These are phyloP conservation scores for Calephelis virginiensis DNA, from an alignment of 1,140 invertebrate genomes.

Conservation along the genomic window DNA sequence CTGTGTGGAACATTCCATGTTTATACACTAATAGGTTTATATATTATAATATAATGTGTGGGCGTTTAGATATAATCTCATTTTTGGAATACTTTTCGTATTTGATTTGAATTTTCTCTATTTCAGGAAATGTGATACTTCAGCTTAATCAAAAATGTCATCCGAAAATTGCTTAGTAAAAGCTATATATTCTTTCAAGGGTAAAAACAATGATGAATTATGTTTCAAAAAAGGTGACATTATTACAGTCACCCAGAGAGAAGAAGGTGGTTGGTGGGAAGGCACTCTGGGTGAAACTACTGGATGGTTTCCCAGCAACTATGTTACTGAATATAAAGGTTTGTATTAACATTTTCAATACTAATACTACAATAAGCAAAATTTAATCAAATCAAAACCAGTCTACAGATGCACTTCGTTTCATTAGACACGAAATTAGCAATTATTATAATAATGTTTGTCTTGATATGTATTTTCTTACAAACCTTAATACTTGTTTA, in stretches of 20 bases:
- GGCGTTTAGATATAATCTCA: not conserved
- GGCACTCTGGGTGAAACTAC: constrained; percentile 96
- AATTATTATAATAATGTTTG: no score
- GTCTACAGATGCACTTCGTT: no score
- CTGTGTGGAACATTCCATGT: constrained; percentile 1
- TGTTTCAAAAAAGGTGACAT: constrained; percentile 98
- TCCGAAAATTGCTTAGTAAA: constrained; percentile 87
- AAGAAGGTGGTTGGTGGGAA: constrained; percentile 98
- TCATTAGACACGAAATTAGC: no score
- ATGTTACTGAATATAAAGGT: constrained; percentile 93
- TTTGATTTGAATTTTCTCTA: constrained; percentile 24
- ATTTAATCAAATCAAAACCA: no score
- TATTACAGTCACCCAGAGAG: constrained; percentile 95
- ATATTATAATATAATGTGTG: no score
- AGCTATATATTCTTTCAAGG: constrained; percentile 95
- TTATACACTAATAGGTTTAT: not conserved
- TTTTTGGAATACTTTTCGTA: not conserved
- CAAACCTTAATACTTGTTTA: no score
- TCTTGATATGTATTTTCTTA: no score
- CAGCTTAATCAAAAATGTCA: constrained; percentile 71
- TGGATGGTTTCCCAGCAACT: constrained; percentile 99
- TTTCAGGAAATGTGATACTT: constrained; percentile 57
- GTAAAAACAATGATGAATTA: constrained; percentile 97
- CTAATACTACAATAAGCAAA: no score
- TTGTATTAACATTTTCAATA: constrained; percentile 43